Evolutionary conservation across 2,888 invertebrate species (phyloP).

Genomic region (Conops quadrifasciatus): DNA sequence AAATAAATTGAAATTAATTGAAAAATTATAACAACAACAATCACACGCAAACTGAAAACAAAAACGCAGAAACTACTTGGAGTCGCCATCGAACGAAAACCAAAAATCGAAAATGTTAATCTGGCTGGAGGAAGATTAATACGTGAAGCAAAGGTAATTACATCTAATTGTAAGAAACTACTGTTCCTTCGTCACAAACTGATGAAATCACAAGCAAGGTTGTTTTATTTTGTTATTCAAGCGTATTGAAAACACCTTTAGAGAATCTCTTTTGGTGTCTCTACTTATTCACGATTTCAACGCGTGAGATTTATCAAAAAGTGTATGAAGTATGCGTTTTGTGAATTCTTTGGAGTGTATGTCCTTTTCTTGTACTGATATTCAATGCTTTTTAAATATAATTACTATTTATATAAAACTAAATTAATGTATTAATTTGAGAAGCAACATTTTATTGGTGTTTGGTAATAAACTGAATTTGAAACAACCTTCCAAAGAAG

Average conservation of each 20-base stretch:
- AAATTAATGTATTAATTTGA: constrained; percentile 1
- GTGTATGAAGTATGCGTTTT: not conserved
- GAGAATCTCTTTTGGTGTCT: not conserved
- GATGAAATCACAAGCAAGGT: not conserved
- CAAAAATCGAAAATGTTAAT: constrained; percentile 95
- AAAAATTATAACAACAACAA: constrained; percentile 29
- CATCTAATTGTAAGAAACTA: not conserved
- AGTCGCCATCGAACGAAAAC: constrained; percentile 90
- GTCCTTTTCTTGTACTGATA: constrained; percentile 38
- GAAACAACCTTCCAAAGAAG: constrained; percentile 34
- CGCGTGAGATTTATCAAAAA: not conserved
- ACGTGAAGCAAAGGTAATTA: constrained; percentile 93
- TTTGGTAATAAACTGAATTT: constrained; percentile 24
- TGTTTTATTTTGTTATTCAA: no score
- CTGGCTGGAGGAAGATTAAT: constrained; percentile 94
- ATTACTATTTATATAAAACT: constrained; percentile 5
- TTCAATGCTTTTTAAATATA: constrained; percentile 61
- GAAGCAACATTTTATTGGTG: constrained; percentile 4
- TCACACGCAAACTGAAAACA: constrained; percentile 34
- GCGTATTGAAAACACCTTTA: not conserved
- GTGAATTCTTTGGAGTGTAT: not conserved
- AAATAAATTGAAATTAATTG: constrained; percentile 33
- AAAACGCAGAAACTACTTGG: constrained; percentile 83
- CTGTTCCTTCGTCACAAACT: not conserved
- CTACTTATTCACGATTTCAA: not conserved